These are phyloP conservation scores for Triplophysa yarkandensis DNA, from an alignment of 2,797 vertebrate genomes.

Conservation along the genomic window DNA sequence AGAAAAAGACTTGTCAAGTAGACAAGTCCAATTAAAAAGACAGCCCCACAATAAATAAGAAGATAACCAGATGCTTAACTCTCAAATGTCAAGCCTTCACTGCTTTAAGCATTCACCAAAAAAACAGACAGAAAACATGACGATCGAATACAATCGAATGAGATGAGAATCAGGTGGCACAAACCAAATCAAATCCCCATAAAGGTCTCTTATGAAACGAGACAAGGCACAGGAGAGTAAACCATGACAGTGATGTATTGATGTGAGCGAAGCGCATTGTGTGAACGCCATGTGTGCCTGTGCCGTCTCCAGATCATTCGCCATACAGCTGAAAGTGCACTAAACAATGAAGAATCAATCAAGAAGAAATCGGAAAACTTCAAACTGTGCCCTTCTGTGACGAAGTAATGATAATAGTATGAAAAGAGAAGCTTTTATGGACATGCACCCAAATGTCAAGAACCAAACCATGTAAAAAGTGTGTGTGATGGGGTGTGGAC, in stretches of 20 bases:
- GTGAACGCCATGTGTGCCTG: slow-evolving; percentile 42
- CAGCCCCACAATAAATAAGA: slow-evolving; percentile 31
- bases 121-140: slow-evolving; percentile 11
- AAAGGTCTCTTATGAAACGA: slow-evolving; percentile 36
- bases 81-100: slow-evolving; percentile 8
- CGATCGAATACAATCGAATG: slow-evolving; percentile 13
- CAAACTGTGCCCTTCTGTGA: slow-evolving; percentile 5
- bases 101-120: slow-evolving; percentile 35
- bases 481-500: slow-evolving; percentile 40
- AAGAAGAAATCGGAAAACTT: slow-evolving; percentile 38
- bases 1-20: slow-evolving; percentile 35
- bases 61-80: slow-evolving; percentile 22
- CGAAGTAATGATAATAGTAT: slow-evolving; percentile 66
- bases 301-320: slow-evolving; percentile 20
- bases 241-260: slow-evolving; percentile 46
- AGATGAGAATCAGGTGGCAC: slow-evolving; percentile 13
- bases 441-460: slow-evolving; percentile 53
- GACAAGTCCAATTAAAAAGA: slow-evolving; percentile 7
- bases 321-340: slow-evolving; percentile 36
- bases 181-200: not conserved
- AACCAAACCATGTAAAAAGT: slow-evolving; percentile 21
- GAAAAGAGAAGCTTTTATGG: slow-evolving; percentile 63
- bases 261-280: slow-evolving; percentile 56
- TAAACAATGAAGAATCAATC: slow-evolving; percentile 45
- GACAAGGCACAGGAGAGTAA: slow-evolving; percentile 45